A percentile compares a stretch with the other conserved stretches of the same genome.
phyloP scores from a whole-genome alignment of 2,888 invertebrate genomes.

The Ennomos quercinarius region DNA sequence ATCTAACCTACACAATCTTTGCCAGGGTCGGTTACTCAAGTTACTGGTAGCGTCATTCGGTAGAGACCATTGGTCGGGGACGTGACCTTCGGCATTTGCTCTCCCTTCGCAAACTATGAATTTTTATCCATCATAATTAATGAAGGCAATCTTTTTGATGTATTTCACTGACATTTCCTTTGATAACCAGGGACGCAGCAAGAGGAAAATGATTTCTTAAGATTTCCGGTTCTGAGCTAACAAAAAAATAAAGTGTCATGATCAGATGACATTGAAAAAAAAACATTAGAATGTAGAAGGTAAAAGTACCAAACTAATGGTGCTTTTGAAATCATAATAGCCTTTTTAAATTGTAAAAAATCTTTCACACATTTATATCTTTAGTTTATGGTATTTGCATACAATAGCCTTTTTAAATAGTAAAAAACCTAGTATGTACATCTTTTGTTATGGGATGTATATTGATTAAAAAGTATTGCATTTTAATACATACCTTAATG shows the following conservation, averaged over 20 bases:
- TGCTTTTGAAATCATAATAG: too few relatives aligned
- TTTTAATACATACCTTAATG: too few relatives aligned
- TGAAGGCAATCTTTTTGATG: slow-evolving; percentile 19
- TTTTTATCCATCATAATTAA: slow-evolving; percentile 38
- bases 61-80: slow-evolving; percentile 64
- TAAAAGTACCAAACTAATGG: too few relatives aligned
- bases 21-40: slow-evolving; percentile 52
- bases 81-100: slow-evolving; percentile 65
- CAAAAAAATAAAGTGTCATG: background rate
- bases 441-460: too few relatives aligned
- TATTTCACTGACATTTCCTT: slow-evolving; percentile 14
- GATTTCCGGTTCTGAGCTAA: background rate
- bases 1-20: slow-evolving; percentile 47
- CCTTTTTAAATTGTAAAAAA: too few relatives aligned
- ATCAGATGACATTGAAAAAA: too few relatives aligned
- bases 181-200: background rate
- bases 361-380: too few relatives aligned
- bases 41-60: slow-evolving; percentile 59
- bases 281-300: too few relatives aligned
- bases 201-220: background rate
- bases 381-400: too few relatives aligned
- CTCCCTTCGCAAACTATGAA: slow-evolving; percentile 41
- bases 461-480: too few relatives aligned
- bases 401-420: too few relatives aligned
- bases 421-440: too few relatives aligned